Percentiles rank a stretch among this genome's conserved stretches.
These are phyloP conservation scores for Rhynchotus rufescens DNA, from an alignment of 2,797 vertebrate species.

Conservation along the genomic window DNA sequence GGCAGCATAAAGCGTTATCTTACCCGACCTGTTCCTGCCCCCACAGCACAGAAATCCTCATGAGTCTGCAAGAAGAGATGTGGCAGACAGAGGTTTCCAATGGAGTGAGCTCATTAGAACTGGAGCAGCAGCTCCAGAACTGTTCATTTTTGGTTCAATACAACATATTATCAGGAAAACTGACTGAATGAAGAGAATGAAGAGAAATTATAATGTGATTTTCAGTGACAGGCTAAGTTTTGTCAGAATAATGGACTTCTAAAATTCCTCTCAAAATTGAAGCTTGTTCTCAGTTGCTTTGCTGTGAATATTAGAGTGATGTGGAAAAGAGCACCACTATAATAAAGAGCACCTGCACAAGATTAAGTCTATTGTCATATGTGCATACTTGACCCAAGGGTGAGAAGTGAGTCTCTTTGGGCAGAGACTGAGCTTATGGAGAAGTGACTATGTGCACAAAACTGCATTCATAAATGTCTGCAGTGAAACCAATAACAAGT, in stretches of 20 bases:
- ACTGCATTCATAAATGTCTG: neutral
- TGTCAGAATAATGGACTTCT: neutral
- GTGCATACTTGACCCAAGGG: neutral
- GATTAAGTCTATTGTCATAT: neutral
- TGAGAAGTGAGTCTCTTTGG: neutral
- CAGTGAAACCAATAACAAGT: neutral
- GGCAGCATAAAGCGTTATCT: neutral
- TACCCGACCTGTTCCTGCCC: neutral
- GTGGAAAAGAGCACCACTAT: neutral
- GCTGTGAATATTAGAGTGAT: neutral
- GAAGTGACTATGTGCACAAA: neutral
- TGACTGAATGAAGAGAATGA: neutral
- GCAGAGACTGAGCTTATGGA: neutral
- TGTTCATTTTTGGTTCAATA: neutral
- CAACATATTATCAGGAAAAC: neutral
- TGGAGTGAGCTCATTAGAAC: neutral
- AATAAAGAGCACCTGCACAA: neutral
- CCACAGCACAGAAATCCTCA: neutral
- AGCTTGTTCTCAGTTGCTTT: neutral
- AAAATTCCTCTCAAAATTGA: neutral
- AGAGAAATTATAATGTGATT: neutral
- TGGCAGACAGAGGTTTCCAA: rapidly evolving
- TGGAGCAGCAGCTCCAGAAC: neutral
- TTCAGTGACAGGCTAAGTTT: neutral
- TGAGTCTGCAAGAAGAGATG: neutral